These are phyloP conservation scores for Alentia gelatinosa DNA, from an alignment of 2,888 invertebrate species.

Conservation along the genomic window DNA sequence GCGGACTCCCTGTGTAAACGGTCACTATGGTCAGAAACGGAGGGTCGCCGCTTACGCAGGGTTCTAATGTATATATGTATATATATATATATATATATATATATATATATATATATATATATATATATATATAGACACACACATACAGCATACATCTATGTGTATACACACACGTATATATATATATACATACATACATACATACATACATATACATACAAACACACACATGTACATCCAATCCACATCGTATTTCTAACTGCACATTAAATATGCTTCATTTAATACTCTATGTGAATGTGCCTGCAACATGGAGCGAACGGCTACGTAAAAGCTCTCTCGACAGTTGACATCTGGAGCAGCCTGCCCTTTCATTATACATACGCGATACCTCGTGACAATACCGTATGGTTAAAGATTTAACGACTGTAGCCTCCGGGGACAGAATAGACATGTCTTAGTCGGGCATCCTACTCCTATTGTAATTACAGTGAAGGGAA, in stretches of 20 bases:
- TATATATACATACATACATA: background rate
- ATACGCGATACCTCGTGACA: constrained; percentile 27
- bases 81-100: no score
- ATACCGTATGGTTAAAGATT: background rate
- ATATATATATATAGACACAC: no score
- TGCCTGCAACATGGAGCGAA: no score
- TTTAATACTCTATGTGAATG: no score
- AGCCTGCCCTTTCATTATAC: background rate
- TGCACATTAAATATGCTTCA: background rate
- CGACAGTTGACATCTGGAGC: background rate
- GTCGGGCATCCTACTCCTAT: background rate
- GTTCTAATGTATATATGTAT: no score
- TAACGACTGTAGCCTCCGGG: background rate
- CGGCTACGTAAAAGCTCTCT: no score
- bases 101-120: background rate
- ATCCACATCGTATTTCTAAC: background rate
- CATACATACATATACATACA: background rate
- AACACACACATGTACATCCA: background rate
- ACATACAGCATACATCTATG: background rate
- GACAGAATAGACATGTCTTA: background rate
- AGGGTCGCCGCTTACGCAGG: no score
- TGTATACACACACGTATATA: no score
- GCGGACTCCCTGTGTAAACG: no score
- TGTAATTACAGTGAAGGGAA: background rate
- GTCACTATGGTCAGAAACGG: no score